These are phyloP conservation scores for Spicauda simplicius DNA, from an alignment of 2,888 invertebrate species.

Conservation along the genomic window DNA sequence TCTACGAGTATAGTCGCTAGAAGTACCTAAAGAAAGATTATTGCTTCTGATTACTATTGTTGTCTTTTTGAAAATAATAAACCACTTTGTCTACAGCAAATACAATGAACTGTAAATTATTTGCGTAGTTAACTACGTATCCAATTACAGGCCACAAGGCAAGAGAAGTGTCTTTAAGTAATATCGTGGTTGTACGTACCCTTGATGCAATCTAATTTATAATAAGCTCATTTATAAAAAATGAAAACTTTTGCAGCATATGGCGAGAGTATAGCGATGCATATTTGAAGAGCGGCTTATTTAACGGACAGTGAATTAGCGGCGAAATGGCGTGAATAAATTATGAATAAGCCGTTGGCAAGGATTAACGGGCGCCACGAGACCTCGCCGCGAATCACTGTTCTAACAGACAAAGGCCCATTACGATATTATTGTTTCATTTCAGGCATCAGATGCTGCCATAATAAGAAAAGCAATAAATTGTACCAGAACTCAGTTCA, in stretches of 20 bases:
- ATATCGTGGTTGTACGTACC: too few species aligned
- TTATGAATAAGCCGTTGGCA: conserved; percentile 68
- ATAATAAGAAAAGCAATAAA: conserved; percentile 37
- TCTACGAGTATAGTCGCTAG: too few species aligned
- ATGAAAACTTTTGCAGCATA: not conserved
- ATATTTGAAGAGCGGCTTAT: conserved; percentile 62
- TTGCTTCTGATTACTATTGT: too few species aligned
- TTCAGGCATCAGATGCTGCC: conserved; percentile 43
- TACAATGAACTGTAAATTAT: too few species aligned
- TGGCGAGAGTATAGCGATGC: conserved; percentile 46
- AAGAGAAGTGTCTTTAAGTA: too few species aligned
- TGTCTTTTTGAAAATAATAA: too few species aligned
- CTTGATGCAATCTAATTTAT: too few species aligned
- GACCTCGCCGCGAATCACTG: conserved; percentile 53
- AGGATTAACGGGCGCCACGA: conserved; percentile 68
- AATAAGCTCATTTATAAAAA: too few species aligned
- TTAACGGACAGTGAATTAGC: conserved; percentile 68
- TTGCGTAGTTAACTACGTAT: too few species aligned
- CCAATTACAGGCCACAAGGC: too few species aligned
- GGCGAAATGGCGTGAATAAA: conserved; percentile 72
- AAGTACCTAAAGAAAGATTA: too few species aligned
- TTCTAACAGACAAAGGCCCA: conserved; percentile 53
- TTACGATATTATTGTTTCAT: conserved; percentile 54
- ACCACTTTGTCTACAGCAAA: too few species aligned
- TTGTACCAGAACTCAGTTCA: conserved; percentile 28